These are phyloP conservation scores for Alcedo atthis DNA, from an alignment of 2,797 vertebrate genomes.

Conservation along the genomic window DNA sequence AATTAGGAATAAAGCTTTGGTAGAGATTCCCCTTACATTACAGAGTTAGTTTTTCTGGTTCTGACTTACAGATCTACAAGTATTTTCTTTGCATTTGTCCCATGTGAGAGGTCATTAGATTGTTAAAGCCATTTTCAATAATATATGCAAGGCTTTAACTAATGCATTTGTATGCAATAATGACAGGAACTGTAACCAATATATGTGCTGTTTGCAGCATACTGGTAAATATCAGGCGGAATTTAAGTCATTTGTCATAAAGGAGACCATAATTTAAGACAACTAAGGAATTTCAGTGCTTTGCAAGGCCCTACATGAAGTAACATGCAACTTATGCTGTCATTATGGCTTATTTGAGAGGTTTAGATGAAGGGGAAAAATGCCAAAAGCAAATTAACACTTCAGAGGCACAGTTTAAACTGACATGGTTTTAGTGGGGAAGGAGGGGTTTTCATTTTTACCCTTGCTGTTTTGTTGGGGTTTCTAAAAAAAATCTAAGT, in stretches of 20 bases:
- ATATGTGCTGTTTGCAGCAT: background rate
- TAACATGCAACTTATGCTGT: constrained; percentile 44
- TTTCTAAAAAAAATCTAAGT: background rate
- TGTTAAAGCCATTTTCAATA: background rate
- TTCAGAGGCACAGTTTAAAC: constrained; percentile 57
- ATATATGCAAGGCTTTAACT: background rate
- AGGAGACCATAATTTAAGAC: constrained; percentile 48
- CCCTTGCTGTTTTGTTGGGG: background rate
- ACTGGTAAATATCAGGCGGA: constrained; percentile 17
- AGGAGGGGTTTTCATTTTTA: background rate
- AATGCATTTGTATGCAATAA: background rate
- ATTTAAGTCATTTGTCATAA: background rate
- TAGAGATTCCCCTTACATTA: background rate
- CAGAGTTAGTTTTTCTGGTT: background rate
- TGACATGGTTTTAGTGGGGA: background rate
- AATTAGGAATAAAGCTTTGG: background rate
- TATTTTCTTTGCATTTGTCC: background rate
- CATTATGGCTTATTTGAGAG: constrained; percentile 62
- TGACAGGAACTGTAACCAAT: background rate
- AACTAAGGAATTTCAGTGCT: constrained; percentile 21
- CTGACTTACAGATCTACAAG: background rate
- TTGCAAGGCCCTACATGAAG: constrained; percentile 55
- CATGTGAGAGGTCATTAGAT: background rate
- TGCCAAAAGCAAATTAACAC: constrained; percentile 68
- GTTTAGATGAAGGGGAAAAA: constrained; percentile 57